Percentiles rank a stretch among this genome's conserved stretches.
phyloP scores from a whole-genome alignment of 1,140 invertebrate genomes.

The Drosophila nannoptera region DNA sequence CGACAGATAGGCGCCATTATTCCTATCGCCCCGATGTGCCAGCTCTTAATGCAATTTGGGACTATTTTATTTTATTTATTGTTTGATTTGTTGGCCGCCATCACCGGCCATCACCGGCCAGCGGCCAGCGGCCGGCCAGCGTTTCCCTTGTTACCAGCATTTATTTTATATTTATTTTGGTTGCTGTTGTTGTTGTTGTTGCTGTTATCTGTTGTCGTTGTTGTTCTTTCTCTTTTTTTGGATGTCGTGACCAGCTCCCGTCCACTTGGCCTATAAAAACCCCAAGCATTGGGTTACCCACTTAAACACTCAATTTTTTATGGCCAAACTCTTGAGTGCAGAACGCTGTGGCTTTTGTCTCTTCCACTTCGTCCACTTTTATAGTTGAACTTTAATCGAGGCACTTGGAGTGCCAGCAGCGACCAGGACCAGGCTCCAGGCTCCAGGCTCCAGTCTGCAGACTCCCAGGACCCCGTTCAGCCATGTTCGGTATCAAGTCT shows the following conservation, averaged over 20 bases:
- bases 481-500: too few species aligned
- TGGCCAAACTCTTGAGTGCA: constrained; percentile 63
- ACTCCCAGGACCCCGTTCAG: not conserved
- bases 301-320: constrained; percentile 64
- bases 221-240: constrained; percentile 9
- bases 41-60: constrained; percentile 63
- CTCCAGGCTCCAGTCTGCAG: too few species aligned
- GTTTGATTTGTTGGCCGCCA: constrained; percentile 48
- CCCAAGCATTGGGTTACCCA: constrained; percentile 51
- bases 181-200: constrained; percentile 36
- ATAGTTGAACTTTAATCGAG: constrained; percentile 70
- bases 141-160: not conserved
- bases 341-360: constrained; percentile 64
- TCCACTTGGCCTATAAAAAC: constrained; percentile 64
- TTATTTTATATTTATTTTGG: constrained; percentile 24
- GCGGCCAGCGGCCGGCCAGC: not conserved
- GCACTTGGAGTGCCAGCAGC: constrained; percentile 17
- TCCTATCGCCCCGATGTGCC: constrained; percentile 25
- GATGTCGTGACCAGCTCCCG: constrained; percentile 49
- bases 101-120: constrained; percentile 4
- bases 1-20: constrained; percentile 57
- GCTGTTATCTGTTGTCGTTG: constrained; percentile 1
- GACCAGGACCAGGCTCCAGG: not conserved
- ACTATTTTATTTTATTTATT: constrained; percentile 70
- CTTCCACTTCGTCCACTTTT: constrained; percentile 42